Percentiles rank a stretch among this genome's conserved stretches.
These are phyloP conservation scores for Dasysyrphus albostriatus DNA, from an alignment of 2,888 invertebrate species.

Conservation along the genomic window DNA sequence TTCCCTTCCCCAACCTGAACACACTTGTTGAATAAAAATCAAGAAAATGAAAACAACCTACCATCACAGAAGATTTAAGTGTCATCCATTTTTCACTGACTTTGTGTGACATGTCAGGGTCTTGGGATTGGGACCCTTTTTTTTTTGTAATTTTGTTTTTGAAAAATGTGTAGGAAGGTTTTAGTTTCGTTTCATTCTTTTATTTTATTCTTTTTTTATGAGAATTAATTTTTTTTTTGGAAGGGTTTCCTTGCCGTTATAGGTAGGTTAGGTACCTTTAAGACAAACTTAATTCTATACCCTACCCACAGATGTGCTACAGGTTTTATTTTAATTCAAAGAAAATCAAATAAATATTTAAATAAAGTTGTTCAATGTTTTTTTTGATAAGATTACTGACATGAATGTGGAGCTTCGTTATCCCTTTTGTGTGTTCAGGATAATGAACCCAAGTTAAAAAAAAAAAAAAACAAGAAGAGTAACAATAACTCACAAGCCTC, in stretches of 20 bases:
- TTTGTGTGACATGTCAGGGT: slow-evolving; percentile 76
- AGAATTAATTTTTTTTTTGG: slow-evolving; percentile 23
- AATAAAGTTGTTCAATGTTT: slow-evolving; percentile 69
- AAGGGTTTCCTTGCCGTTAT: slow-evolving; percentile 21
- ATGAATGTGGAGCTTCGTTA: slow-evolving; percentile 26
- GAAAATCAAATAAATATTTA: slow-evolving; percentile 31
- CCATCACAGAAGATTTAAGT: slow-evolving; percentile 46
- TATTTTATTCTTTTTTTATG: slow-evolving; percentile 31
- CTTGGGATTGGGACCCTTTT: slow-evolving; percentile 50
- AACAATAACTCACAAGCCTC: background rate
- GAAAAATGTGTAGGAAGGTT: slow-evolving; percentile 18
- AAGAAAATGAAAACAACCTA: slow-evolving; percentile 10
- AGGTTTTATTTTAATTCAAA: slow-evolving; percentile 9
- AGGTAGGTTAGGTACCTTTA: background rate
- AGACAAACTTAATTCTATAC: background rate
- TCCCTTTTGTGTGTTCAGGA: background rate
- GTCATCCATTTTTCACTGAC: slow-evolving; percentile 72
- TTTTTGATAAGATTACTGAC: slow-evolving; percentile 59
- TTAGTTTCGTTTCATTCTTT: background rate
- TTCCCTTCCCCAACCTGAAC: slow-evolving; percentile 19
- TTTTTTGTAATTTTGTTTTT: slow-evolving; percentile 18
- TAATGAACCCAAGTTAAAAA: background rate
- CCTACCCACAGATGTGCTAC: slow-evolving; percentile 4
- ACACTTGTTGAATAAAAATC: slow-evolving; percentile 54
- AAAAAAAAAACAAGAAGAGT: slow-evolving; percentile 12